A percentile compares a stretch with the other conserved stretches of the same genome.
Evolutionary conservation across 2,888 invertebrate species (phyloP).

Genomic region (Helicoverpa assulta): DNA sequence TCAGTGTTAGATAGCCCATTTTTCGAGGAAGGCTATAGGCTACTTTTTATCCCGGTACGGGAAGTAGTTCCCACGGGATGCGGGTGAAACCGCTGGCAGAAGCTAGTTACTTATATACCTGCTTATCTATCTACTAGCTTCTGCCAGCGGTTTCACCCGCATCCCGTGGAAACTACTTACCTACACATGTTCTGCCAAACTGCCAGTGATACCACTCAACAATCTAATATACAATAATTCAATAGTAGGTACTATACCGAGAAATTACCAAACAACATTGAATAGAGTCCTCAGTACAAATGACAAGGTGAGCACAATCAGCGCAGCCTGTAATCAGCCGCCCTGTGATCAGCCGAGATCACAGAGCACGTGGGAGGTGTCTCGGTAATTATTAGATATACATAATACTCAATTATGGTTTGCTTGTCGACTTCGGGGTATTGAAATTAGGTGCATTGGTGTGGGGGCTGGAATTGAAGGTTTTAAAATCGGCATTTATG

Average conservation of each 20-base stretch:
- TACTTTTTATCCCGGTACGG: too few species aligned
- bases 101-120: too few species aligned
- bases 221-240: conserved; percentile 2
- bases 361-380: conserved; percentile 41
- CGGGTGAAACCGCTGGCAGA: too few species aligned
- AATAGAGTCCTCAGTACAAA: conserved; percentile 40
- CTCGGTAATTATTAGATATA: conserved; percentile 54
- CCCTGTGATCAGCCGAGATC: conserved; percentile 54
- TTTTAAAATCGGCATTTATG: not conserved
- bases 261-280: conserved; percentile 5
- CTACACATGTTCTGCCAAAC: too few species aligned
- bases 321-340: conserved; percentile 13
- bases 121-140: too few species aligned
- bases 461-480: not conserved
- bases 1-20: too few species aligned
- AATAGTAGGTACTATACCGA: conserved; percentile 12
- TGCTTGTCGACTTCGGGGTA: conserved; percentile 6
- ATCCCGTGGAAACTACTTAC: too few species aligned
- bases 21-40: too few species aligned
- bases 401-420: conserved; percentile 38
- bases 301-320: conserved; percentile 61
- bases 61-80: too few species aligned
- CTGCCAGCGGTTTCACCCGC: too few species aligned
- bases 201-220: not conserved
- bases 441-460: not conserved